Base-by-base conservation (phyloP, 2,888 invertebrate species). In the Ptychoptera albimana region DNA sequence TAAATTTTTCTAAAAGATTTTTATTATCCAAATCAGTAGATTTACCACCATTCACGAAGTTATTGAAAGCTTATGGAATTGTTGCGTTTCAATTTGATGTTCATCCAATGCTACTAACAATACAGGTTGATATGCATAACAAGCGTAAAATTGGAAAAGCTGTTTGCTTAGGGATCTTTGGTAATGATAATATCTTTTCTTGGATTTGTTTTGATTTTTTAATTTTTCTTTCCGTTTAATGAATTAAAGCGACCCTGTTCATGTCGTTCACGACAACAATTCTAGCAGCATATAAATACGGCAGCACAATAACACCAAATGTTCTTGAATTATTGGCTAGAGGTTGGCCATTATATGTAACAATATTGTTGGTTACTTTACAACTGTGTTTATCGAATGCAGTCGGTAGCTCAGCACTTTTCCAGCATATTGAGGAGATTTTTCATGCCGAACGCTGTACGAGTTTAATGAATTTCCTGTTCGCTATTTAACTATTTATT, bases 41-140 rank as follows among this genome's bases (percentile, higher is more conserved):
- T 38, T 45, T 60, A 8, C 74, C 74, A 0, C 56, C 58, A 0
- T 51, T 70, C 45, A 60, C 71, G 46, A 70, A 72, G 52, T 62
- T 79, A 30, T 62, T 79, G 1, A 69, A 69, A 23, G 75, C 77
- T 1, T 81, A 79, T 50, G 79, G 79, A 38, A 73, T 80, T 35
- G 62, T 80, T 44, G 73, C 77, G 2, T 81, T 80, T 55, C 80
- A 80, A 64, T 85, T 84, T 53, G 85, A 87, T 58, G 78, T 87
- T 45, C 85, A 86, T 64, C 85, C 86, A 1, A 77, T 81, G 56
- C 72, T 93, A 55, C 73, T 92, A 50, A 92, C 91, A 0, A 79
- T 93, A 42, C 92, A 92, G 67, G 83, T 89, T 49, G 92, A 93
- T 60, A 93, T 93, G 92, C 74, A 74, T 49, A 73, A 82, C 49